These are phyloP conservation scores for Caenorhabditis inopinata DNA, from an alignment of 1,140 invertebrate genomes.

Conservation along the genomic window DNA sequence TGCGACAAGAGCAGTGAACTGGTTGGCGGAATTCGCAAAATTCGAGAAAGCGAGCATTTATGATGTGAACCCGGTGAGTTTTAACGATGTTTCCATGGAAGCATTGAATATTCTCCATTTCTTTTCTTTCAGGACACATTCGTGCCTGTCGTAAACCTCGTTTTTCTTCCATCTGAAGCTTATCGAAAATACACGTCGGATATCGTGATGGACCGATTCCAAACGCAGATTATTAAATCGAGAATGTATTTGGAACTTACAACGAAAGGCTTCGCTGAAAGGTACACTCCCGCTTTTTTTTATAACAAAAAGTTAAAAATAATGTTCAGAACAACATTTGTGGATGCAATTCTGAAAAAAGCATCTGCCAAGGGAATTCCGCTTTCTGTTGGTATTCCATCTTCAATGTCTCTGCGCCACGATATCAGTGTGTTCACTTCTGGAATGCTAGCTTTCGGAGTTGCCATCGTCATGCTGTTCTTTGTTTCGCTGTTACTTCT, in stretches of 20 bases:
- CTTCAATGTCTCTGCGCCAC: constrained; percentile 40
- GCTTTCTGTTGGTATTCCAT: constrained; percentile 37
- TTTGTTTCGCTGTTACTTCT: constrained; percentile 40
- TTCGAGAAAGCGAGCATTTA: constrained; percentile 49
- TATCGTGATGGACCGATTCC: constrained; percentile 45
- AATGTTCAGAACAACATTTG: constrained; percentile 28
- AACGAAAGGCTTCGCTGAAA: constrained; percentile 35
- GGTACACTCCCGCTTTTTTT: neutral
- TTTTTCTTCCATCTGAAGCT: constrained; percentile 41
- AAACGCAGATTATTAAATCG: constrained; percentile 48
- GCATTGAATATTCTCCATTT: neutral
- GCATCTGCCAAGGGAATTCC: constrained; percentile 27
- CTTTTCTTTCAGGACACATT: constrained; percentile 46
- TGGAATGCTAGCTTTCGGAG: neutral
- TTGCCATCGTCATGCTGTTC: constrained; percentile 22
- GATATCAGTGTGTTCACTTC: constrained; percentile 36
- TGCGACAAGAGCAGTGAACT: constrained; percentile 41
- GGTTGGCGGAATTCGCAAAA: constrained; percentile 44
- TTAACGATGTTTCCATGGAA: neutral
- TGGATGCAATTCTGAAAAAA: constrained; percentile 27
- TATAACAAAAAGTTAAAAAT: too few species aligned
- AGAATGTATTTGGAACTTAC: constrained; percentile 50
- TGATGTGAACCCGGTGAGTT: constrained; percentile 43
- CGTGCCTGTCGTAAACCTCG: constrained; percentile 50
- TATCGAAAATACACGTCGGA: constrained; percentile 46